A percentile compares a stretch with the other conserved stretches of the same genome.
Conservation (phyloP, 2,797 vertebrate genomes). For the Amblyopsis hoosieri region DNA sequence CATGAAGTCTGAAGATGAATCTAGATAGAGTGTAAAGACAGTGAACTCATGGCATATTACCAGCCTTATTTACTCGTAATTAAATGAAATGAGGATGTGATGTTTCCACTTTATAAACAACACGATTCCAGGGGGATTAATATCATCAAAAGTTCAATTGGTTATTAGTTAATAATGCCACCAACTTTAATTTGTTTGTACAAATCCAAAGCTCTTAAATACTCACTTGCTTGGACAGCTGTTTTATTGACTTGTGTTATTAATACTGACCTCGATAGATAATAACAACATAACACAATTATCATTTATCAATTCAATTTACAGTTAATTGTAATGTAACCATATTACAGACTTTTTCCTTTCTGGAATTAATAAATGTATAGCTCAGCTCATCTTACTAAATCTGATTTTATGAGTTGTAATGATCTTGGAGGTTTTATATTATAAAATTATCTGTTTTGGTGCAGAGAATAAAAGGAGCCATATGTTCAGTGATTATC, state of each 20-base stretch:
- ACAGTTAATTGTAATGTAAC: neutral
- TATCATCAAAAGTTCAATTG: constrained; percentile 20
- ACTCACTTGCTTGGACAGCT: neutral
- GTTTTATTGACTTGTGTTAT: neutral
- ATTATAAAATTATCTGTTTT: neutral
- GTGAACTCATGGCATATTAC: neutral
- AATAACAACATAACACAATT: too few species aligned
- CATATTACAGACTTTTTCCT: too few species aligned
- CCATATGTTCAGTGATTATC: neutral
- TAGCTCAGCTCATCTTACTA: too few species aligned
- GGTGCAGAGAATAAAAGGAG: neutral
- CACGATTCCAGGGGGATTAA: constrained; percentile 16
- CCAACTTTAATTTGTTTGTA: constrained; percentile 9
- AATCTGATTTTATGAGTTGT: too few species aligned
- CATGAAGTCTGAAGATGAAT: constrained; percentile 22
- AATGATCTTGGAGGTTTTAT: too few species aligned
- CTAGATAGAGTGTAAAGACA: constrained; percentile 24
- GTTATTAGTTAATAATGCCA: neutral
- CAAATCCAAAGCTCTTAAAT: constrained; percentile 13
- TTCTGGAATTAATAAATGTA: too few species aligned
- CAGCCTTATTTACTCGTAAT: too few species aligned
- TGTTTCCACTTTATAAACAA: neutral
- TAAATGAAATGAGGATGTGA: constrained; percentile 6
- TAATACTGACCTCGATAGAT: neutral
- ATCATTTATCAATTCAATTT: too few species aligned